phyloP scores from a whole-genome alignment of 2,888 invertebrate genomes.

The Campoletis raptor region DNA sequence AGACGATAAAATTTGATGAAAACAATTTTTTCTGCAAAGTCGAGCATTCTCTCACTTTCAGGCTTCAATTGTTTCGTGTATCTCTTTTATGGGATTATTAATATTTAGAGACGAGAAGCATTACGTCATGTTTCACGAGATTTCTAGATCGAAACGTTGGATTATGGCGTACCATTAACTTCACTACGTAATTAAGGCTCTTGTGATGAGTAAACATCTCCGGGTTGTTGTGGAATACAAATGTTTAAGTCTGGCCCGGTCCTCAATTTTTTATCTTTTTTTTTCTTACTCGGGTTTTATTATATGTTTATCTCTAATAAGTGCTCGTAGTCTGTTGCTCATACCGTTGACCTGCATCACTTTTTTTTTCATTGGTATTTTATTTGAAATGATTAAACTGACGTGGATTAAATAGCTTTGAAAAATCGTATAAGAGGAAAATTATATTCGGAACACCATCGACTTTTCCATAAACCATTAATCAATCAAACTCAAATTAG shows the following conservation, averaged over 20 bases:
- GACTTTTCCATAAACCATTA: background rate
- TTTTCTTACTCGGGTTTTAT: background rate
- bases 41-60: conserved; percentile 14
- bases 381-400: background rate
- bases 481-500: background rate
- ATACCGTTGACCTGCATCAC: background rate
- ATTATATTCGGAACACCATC: background rate
- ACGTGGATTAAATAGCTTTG: background rate
- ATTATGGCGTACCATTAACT: conserved; percentile 1
- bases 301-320: background rate
- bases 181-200: conserved; percentile 27
- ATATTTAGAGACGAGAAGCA: conserved; percentile 10
- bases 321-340: background rate
- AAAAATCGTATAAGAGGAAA: background rate
- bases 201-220: conserved; percentile 19
- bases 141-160: conserved; percentile 1
- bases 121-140: conserved; percentile 11
- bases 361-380: background rate
- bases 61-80: background rate
- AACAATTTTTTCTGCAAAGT: background rate
- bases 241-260: background rate
- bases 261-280: background rate
- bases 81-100: background rate
- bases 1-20: background rate
- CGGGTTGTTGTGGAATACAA: conserved; percentile 6